These are phyloP conservation scores for Heloderma charlesbogerti DNA, from an alignment of 2,113 vertebrate species.

Conservation along the genomic window DNA sequence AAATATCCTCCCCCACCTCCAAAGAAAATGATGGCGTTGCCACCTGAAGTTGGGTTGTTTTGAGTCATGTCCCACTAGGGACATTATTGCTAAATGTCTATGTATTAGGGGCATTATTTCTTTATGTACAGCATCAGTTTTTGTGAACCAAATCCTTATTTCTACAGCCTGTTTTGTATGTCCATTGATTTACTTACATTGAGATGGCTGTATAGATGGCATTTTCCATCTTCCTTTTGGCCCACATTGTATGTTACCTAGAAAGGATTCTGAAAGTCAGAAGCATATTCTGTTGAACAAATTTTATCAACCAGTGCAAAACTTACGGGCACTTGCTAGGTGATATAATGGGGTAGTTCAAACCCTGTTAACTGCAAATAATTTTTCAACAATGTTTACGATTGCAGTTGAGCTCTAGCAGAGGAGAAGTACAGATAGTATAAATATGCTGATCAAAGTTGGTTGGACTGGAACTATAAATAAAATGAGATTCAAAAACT, in stretches of 20 bases:
- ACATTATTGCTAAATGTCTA: neutral
- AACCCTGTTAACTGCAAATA: slow-evolving; percentile 83
- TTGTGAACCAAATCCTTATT: slow-evolving; percentile 11
- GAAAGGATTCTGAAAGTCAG: slow-evolving; percentile 81
- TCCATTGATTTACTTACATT: slow-evolving; percentile 14
- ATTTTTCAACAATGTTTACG: slow-evolving; percentile 83
- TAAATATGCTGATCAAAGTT: slow-evolving; percentile 83
- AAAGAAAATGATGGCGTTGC: neutral
- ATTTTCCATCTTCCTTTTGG: slow-evolving; percentile 54
- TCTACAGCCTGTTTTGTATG: rapidly evolving
- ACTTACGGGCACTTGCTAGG: slow-evolving; percentile 78
- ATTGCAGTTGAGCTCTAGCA: slow-evolving; percentile 74
- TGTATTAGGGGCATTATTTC: neutral
- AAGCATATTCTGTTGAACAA: slow-evolving; percentile 79
- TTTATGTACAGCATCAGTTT: neutral
- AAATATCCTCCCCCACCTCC: too few species aligned
- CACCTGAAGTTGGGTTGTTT: neutral
- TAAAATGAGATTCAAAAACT: slow-evolving; percentile 82
- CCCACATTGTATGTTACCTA: slow-evolving; percentile 55
- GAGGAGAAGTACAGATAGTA: slow-evolving; percentile 81
- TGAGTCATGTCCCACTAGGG: neutral
- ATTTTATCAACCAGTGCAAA: slow-evolving; percentile 81
- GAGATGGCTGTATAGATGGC: slow-evolving; percentile 13
- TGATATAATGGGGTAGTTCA: slow-evolving; percentile 86
- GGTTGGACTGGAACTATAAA: slow-evolving; percentile 78